phyloP scores from a whole-genome alignment of 1,140 invertebrate genomes.

The Drosophila varians region DNA sequence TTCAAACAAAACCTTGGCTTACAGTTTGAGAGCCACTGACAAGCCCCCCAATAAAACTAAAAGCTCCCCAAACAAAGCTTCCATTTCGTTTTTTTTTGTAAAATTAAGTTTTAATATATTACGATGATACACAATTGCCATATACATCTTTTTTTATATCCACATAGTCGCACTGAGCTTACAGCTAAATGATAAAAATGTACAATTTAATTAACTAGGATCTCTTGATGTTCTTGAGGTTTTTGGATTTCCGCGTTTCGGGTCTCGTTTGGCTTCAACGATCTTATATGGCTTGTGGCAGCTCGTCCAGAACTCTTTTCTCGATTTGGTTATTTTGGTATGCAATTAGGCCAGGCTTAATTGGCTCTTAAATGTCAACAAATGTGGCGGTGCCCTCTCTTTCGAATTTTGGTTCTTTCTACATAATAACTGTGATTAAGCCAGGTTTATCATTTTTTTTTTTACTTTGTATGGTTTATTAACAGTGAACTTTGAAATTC shows the following conservation, averaged over 20 bases:
- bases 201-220: conserved; percentile 82
- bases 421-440: conserved; percentile 62
- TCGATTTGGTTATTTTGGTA: conserved; percentile 37
- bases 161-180: conserved; percentile 60
- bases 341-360: conserved; percentile 10
- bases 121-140: conserved; percentile 78
- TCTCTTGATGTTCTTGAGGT: conserved; percentile 52
- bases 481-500: conserved; percentile 72
- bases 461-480: conserved; percentile 62
- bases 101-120: conserved; percentile 81
- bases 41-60: conserved; percentile 4
- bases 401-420: conserved; percentile 19
- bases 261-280: conserved; percentile 42
- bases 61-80: conserved; percentile 15
- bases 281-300: conserved; percentile 38
- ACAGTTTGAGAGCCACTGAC: conserved; percentile 36
- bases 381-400: conserved; percentile 6
- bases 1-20: background rate
- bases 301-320: conserved; percentile 33
- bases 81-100: conserved; percentile 45
- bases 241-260: conserved; percentile 24
- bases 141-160: conserved; percentile 52
- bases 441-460: conserved; percentile 22
- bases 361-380: conserved; percentile 24
- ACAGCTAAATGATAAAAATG: conserved; percentile 75